phyloP scores from a whole-genome alignment of 1,140 invertebrate species.

The Hormaphis cornu region DNA sequence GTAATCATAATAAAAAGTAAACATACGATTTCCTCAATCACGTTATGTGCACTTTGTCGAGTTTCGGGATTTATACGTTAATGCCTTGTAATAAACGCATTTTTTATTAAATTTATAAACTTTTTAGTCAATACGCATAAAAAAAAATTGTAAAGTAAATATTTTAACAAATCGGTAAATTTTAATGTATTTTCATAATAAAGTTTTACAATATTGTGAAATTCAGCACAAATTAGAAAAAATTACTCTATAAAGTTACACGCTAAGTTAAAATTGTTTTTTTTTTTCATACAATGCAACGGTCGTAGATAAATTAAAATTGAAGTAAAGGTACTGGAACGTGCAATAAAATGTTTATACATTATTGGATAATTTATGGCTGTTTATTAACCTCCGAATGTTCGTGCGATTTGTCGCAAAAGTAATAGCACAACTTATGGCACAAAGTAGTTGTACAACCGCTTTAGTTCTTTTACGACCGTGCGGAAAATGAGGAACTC shows the following conservation, averaged over 20 bases:
- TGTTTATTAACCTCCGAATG: conserved; percentile 3
- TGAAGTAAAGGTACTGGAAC: neutral
- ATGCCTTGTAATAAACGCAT: too few species aligned
- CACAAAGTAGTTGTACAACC: neutral
- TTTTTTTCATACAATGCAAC: conserved; percentile 21
- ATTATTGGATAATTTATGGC: conserved; percentile 15
- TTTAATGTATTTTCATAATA: too few species aligned
- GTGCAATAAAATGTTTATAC: neutral
- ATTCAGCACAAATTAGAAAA: too few species aligned
- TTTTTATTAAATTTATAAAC: too few species aligned
- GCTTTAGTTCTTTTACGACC: neutral
- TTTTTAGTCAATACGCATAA: too few species aligned
- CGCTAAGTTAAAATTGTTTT: neutral
- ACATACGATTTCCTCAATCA: too few species aligned
- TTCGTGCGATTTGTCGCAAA: neutral
- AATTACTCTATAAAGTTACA: neutral
- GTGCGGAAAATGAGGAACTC: neutral
- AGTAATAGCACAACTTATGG: neutral
- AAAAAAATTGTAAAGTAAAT: too few species aligned
- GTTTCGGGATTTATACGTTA: too few species aligned
- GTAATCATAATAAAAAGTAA: too few species aligned
- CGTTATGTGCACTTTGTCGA: too few species aligned
- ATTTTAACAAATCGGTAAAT: neutral
- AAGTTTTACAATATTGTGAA: too few species aligned
- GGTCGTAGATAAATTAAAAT: conserved; percentile 12